Base-by-base conservation (phyloP, 1,140 invertebrate genomes). In the Drosophila littoralis region DNA sequence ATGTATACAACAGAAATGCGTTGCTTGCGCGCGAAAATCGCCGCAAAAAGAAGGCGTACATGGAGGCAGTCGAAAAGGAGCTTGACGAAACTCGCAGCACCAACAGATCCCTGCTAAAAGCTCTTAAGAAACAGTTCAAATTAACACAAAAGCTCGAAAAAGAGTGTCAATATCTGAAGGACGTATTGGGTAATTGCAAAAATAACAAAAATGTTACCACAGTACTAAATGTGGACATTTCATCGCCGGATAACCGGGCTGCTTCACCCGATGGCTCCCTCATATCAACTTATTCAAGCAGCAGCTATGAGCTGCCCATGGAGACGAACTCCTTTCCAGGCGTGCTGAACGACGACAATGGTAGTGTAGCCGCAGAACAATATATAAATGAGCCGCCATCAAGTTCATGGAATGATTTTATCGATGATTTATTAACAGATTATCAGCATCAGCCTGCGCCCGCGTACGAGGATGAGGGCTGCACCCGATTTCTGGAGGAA, bases 1-100 rank as follows among this genome's bases (percentile, higher is more conserved):
- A 91, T 33, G 70, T 88, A 4, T 81, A 77, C 22, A 91, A 91
- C 66, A 63, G 89, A 43, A 95, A 95, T 78, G 94, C 94, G 0
- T 63, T 94, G 33, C 93, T 94, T 92, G 94, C 94, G 4, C 88
- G 94, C 2, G 93, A 94, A 69, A 95, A 95, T 79, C 91, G 94
- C 7, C 92, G 93, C 5, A 93, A 92, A 1, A 95, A 95, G 61
- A 95, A 95, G 73, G 92, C 93, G 12, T 93, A 95, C 59, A 52
- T 95, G 6, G 92, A 94, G 58, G 93, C 92, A 42, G 92, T 95
- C 4, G 94, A 95, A 73, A 93, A 88, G n/a, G 93, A 93, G 68
- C 67, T 94, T 0, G 65, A 84, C 0, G 71, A 89, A 28, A 91
- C 93, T 28, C 93, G 93, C 15, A 77, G 80, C 12, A 92, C 94